phyloP scores from a whole-genome alignment of 2,797 vertebrate genomes.

The Aldrovandia affinis region DNA sequence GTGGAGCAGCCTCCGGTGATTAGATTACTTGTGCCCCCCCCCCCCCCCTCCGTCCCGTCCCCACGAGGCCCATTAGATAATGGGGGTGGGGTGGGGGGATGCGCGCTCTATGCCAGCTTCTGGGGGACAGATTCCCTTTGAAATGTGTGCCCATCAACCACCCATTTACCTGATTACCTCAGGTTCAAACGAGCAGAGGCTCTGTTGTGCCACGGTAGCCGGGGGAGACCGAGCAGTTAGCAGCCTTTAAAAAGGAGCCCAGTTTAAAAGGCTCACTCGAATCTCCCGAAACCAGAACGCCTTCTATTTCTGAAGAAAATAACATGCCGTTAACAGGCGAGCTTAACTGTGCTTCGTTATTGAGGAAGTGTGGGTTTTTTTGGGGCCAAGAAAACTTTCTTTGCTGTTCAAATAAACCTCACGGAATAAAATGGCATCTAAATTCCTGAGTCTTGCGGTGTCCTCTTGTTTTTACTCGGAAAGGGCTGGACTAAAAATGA shows the following conservation, averaged over 20 bases:
- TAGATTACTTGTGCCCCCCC: conserved; percentile 62
- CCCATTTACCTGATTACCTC: conserved; percentile 67
- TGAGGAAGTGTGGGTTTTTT: conserved; percentile 79
- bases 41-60: conserved; percentile 22
- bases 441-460: conserved; percentile 69
- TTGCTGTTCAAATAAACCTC: conserved; percentile 80
- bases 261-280: conserved; percentile 48
- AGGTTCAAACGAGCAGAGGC: conserved; percentile 41
- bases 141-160: conserved; percentile 62
- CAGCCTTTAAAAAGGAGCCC: conserved; percentile 45
- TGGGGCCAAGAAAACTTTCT: conserved; percentile 69
- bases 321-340: conserved; percentile 71
- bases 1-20: conserved; percentile 64
- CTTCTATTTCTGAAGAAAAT: conserved; percentile 72
- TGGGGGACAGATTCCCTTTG: conserved; percentile 45
- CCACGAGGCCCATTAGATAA: conserved; percentile 51
- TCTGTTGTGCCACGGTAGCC: conserved; percentile 51
- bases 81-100: too few relatives aligned
- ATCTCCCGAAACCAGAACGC: conserved; percentile 54
- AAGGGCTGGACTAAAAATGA: conserved; percentile 15
- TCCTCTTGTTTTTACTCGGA: conserved; percentile 40
- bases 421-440: conserved; percentile 66
- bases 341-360: conserved; percentile 73
- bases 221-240: background rate
- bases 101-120: conserved; percentile 48